A percentile compares a stretch with the other conserved stretches of the same genome.
phyloP scores from a whole-genome alignment of 2,888 invertebrate genomes.

The Polymixis flavicincta region DNA sequence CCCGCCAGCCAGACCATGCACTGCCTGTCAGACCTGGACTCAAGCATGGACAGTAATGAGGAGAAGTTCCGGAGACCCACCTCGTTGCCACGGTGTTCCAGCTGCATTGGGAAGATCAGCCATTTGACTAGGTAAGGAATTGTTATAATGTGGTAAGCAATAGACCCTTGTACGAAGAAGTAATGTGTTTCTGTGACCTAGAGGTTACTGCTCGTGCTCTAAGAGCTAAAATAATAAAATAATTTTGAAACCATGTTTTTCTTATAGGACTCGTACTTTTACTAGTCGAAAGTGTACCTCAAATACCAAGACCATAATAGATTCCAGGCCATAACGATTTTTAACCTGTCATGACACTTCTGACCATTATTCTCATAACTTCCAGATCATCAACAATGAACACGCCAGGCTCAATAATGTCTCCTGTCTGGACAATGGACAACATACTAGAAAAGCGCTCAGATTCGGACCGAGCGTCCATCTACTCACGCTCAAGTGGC shows the following conservation, averaged over 20 bases:
- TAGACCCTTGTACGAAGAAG: background rate
- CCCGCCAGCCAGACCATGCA: conserved; percentile 88
- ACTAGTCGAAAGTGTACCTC: too few species aligned
- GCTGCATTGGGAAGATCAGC: conserved; percentile 95
- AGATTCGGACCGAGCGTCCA: conserved; percentile 91
- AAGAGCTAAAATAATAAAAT: too few species aligned
- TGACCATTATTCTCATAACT: conserved; percentile 40
- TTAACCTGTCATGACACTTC: too few species aligned
- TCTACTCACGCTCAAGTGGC: conserved; percentile 92
- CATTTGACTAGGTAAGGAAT: conserved; percentile 90
- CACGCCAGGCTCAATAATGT: conserved; percentile 88
- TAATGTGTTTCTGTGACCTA: background rate
- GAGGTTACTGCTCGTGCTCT: too few species aligned
- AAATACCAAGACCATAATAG: too few species aligned
- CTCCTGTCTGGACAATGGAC: conserved; percentile 91
- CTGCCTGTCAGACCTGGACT: conserved; percentile 86
- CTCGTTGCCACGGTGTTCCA: conserved; percentile 92
- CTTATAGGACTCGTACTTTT: too few species aligned
- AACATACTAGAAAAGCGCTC: conserved; percentile 87
- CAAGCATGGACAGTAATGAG: conserved; percentile 84
- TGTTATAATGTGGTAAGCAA: background rate
- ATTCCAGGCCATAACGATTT: too few species aligned
- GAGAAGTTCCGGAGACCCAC: conserved; percentile 86
- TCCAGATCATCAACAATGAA: conserved; percentile 91
- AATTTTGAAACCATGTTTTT: too few species aligned